These are phyloP conservation scores for Lithobates sylvaticus DNA, from an alignment of 2,797 vertebrate genomes.

Conservation along the genomic window DNA sequence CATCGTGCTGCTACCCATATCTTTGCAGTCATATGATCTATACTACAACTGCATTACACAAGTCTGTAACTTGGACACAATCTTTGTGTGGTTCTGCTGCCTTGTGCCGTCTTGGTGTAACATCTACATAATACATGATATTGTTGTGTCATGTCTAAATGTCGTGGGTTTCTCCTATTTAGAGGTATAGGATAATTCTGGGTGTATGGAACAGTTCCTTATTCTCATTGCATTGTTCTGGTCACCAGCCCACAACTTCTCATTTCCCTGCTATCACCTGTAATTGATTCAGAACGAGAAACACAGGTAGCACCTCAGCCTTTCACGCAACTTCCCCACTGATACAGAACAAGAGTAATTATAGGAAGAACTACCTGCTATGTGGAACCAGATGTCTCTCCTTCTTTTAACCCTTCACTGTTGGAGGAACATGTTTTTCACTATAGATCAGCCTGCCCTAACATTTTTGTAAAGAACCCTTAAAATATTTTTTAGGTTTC, in stretches of 20 bases:
- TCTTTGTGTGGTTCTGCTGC: too few relatives aligned
- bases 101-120: not conserved
- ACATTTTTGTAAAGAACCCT: not conserved
- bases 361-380: slow-evolving; percentile 31
- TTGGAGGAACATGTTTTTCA: not conserved
- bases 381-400: slow-evolving; percentile 23
- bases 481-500: too few relatives aligned
- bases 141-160: not conserved
- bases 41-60: too few relatives aligned
- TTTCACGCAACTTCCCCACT: slow-evolving; percentile 52
- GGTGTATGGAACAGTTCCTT: slow-evolving; percentile 24
- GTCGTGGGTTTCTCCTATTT: too few relatives aligned
- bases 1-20: too few relatives aligned
- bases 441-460: not conserved
- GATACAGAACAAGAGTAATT: slow-evolving; percentile 44
- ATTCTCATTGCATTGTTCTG: slow-evolving; percentile 14
- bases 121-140: not conserved
- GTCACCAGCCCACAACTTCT: slow-evolving; percentile 51
- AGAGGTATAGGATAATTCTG: not conserved
- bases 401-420: slow-evolving; percentile 22
- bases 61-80: too few relatives aligned
- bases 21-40: too few relatives aligned
- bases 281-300: slow-evolving; percentile 44
- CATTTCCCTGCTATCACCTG: slow-evolving; percentile 55
- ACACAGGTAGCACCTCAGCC: slow-evolving; percentile 46